Evolutionary conservation across 2,113 vertebrate genomes (phyloP).

Genomic region (Cavia aperea): DNA sequence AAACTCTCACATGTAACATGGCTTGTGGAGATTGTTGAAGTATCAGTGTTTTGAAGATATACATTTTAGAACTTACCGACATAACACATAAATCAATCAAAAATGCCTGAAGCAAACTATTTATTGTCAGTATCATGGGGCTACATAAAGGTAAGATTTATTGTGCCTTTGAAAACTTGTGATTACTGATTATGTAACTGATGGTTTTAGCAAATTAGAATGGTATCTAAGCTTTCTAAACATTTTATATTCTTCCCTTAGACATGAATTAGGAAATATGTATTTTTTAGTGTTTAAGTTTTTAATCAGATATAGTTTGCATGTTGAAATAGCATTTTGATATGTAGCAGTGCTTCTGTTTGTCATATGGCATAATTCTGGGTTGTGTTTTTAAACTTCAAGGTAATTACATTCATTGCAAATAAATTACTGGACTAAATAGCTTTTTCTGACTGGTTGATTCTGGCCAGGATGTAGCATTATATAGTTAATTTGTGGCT

Average conservation of each 20-base stretch:
- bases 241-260: slow-evolving; percentile 7
- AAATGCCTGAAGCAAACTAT: slow-evolving; percentile 98
- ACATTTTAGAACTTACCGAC: slow-evolving; percentile 62
- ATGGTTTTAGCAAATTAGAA: slow-evolving; percentile 32
- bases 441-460: not conserved
- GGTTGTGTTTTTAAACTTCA: slow-evolving; percentile 28
- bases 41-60: slow-evolving; percentile 64
- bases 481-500: slow-evolving; percentile 27
- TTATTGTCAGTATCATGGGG: slow-evolving; percentile 97
- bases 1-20: slow-evolving; percentile 34
- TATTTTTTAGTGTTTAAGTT: slow-evolving; percentile 22
- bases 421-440: slow-evolving; percentile 2
- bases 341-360: not conserved
- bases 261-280: not conserved
- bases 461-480: not conserved
- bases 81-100: slow-evolving; percentile 63
- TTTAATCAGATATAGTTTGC: slow-evolving; percentile 22
- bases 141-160: slow-evolving; percentile 96
- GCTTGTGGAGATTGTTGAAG: slow-evolving; percentile 54
- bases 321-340: slow-evolving; percentile 28
- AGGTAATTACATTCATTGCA: slow-evolving; percentile 24
- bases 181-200: slow-evolving; percentile 60
- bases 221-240: slow-evolving; percentile 21
- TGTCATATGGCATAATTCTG: slow-evolving; percentile 3
- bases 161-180: slow-evolving; percentile 62